phyloP scores from a whole-genome alignment of 2,113 vertebrate species.

The Hiodon alosoides region DNA sequence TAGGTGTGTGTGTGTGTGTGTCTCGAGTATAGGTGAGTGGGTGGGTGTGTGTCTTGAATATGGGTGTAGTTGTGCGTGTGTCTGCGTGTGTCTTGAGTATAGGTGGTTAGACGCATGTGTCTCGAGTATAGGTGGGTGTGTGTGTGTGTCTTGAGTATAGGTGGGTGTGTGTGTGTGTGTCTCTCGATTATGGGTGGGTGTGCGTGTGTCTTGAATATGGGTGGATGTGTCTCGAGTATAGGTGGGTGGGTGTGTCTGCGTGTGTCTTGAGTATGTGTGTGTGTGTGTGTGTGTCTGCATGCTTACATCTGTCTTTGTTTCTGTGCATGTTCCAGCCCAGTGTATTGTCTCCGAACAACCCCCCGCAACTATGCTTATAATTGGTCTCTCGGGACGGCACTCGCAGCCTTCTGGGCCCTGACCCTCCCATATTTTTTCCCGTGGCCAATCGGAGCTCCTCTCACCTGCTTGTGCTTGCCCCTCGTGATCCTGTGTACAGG shows the following conservation, averaged over 20 bases:
- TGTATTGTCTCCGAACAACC: constrained; percentile 21
- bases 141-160: neutral
- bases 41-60: neutral
- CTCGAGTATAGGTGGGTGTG: neutral
- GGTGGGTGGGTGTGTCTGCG: no score
- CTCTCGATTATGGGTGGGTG: neutral
- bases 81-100: neutral
- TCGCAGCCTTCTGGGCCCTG: neutral
- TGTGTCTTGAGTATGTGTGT: neutral
- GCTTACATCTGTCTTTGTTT: neutral
- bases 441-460: constrained; percentile 39
- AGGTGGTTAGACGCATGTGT: no score
- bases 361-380: constrained; percentile 44
- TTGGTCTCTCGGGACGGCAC: constrained; percentile 40
- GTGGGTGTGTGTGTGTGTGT: neutral
- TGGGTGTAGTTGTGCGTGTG: neutral
- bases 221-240: no score
- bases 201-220: neutral
- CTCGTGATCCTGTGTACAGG: constrained; percentile 44
- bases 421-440: constrained; percentile 19
- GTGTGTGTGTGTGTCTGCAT: neutral
- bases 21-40: no score
- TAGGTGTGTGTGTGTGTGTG: neutral
- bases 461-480: constrained; percentile 22
- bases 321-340: neutral